These are phyloP conservation scores for Urocitellus parryii DNA, from an alignment of 2,113 vertebrate genomes.

Conservation along the genomic window DNA sequence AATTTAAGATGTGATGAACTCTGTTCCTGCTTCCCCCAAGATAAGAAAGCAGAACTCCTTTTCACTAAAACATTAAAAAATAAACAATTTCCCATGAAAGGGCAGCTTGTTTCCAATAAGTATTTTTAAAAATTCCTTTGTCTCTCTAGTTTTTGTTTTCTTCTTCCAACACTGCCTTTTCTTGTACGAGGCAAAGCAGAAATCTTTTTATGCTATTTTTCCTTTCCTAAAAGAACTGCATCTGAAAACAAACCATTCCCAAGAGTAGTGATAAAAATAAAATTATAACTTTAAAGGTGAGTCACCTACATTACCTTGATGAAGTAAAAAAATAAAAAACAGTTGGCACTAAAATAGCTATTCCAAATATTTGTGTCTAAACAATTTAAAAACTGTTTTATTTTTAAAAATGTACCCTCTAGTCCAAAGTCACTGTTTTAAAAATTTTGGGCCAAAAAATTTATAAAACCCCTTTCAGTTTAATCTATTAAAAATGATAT, in stretches of 20 bases:
- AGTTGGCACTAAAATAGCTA: slow-evolving; percentile 87
- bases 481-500: slow-evolving; percentile 87
- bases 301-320: slow-evolving; percentile 77
- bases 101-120: slow-evolving; percentile 79
- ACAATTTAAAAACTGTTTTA: slow-evolving; percentile 84
- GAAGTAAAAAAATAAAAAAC: slow-evolving; percentile 85
- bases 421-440: slow-evolving; percentile 84
- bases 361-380: slow-evolving; percentile 86
- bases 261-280: slow-evolving; percentile 71
- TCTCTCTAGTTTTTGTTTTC: slow-evolving; percentile 48
- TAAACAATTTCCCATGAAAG: slow-evolving; percentile 74
- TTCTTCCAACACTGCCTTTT: slow-evolving; percentile 66
- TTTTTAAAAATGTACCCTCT: slow-evolving; percentile 79
- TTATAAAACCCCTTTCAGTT: slow-evolving; percentile 83
- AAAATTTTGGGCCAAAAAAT: slow-evolving; percentile 81
- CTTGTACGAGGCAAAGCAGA: slow-evolving; percentile 81
- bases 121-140: not conserved
- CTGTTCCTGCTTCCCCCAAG: slow-evolving; percentile 71
- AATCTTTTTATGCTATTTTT: slow-evolving; percentile 74
- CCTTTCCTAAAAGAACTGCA: slow-evolving; percentile 75
- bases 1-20: slow-evolving; percentile 80
- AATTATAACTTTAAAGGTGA: slow-evolving; percentile 77
- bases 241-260: slow-evolving; percentile 83
- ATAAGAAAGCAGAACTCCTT: slow-evolving; percentile 83
- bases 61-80: slow-evolving; percentile 82